These are phyloP conservation scores for Centroberyx gerrardi DNA, from an alignment of 2,797 vertebrate species.

Conservation along the genomic window DNA sequence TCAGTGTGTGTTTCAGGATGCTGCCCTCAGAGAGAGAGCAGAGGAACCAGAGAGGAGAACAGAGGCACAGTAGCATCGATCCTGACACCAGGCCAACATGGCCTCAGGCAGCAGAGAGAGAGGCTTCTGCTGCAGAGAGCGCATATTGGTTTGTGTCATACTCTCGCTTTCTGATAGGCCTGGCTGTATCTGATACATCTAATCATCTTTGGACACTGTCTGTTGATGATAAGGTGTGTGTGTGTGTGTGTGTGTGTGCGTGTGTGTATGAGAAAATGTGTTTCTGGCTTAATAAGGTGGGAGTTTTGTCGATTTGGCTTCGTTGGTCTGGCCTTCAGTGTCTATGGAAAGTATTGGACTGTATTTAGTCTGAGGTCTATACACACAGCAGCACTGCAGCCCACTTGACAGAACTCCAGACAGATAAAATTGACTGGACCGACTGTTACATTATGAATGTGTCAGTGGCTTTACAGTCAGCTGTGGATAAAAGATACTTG, in stretches of 20 bases:
- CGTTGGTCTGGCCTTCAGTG: not conserved
- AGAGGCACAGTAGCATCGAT: constrained; percentile 52
- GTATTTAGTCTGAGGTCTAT: not conserved
- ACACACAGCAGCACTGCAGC: no score
- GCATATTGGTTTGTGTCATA: constrained; percentile 44
- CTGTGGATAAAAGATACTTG: not conserved
- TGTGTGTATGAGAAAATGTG: not conserved
- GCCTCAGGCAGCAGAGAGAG: constrained; percentile 46
- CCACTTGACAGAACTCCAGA: no score
- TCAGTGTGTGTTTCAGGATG: constrained; percentile 36
- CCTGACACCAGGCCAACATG: constrained; percentile 14
- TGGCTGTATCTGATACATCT: constrained; percentile 42
- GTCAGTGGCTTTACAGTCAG: not conserved
- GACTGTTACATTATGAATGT: not conserved
- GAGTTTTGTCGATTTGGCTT: not conserved
- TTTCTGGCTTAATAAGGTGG: not conserved
- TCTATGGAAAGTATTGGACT: not conserved
- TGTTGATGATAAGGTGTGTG: constrained; percentile 30
- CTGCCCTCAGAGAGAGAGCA: constrained; percentile 32
- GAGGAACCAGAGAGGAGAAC: constrained; percentile 27
- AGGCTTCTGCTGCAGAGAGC: constrained; percentile 13
- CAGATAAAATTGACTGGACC: no score
- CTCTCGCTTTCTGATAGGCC: constrained; percentile 26
- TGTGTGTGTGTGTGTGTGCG: constrained; percentile 13
- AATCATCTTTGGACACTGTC: constrained; percentile 42